Percentiles rank a stretch among this genome's conserved stretches.
These are phyloP conservation scores for Jacana jacana DNA, from an alignment of 2,113 vertebrate species.

Conservation along the genomic window DNA sequence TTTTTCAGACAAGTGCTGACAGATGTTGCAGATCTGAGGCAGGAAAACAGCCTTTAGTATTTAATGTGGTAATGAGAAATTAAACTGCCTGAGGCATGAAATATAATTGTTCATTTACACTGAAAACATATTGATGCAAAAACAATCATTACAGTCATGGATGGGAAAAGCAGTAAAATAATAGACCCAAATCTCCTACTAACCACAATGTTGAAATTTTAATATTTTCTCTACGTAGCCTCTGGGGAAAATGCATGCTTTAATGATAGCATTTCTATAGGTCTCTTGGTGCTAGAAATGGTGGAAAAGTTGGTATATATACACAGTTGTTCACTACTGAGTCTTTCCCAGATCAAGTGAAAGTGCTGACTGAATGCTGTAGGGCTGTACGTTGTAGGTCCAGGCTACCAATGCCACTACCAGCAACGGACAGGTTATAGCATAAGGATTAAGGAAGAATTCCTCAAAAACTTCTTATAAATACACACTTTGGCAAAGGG, in stretches of 20 bases:
- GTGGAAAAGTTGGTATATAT: not conserved
- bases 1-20: not conserved
- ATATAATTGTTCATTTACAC: constrained; percentile 24
- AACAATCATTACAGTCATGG: not conserved
- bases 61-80: constrained; percentile 40
- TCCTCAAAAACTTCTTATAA: not conserved
- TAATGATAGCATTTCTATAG: not conserved
- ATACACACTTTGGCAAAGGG: not conserved
- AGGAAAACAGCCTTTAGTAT: constrained; percentile 36
- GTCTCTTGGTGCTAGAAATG: not conserved
- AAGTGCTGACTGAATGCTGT: not conserved
- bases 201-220: not conserved
- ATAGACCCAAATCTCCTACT: not conserved
- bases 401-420: not conserved
- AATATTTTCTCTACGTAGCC: not conserved
- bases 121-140: constrained; percentile 31
- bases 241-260: not conserved
- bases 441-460: not conserved
- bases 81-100: not conserved
- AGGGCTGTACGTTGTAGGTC: not conserved
- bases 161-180: not conserved
- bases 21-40: constrained; percentile 8
- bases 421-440: not conserved
- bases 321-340: not conserved
- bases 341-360: not conserved